Conservation (phyloP, 2,888 invertebrate species). For the Brachyptera risi region DNA sequence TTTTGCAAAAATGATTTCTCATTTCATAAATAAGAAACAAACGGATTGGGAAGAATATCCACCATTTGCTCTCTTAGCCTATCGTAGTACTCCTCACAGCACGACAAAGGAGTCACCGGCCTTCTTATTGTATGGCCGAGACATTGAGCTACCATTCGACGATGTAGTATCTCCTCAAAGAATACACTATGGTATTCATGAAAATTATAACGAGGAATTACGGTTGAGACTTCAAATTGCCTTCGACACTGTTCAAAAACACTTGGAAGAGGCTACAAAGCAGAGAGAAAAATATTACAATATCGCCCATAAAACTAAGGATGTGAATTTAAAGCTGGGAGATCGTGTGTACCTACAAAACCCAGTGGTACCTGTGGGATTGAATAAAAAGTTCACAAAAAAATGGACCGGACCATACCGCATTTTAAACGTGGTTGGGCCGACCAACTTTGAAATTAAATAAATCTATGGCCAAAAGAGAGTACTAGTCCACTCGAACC, state of each 20-base stretch:
- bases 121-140: not conserved
- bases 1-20: not conserved
- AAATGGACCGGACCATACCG: not conserved
- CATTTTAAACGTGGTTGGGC: not conserved
- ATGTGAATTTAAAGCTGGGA: not conserved
- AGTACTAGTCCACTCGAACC: not conserved
- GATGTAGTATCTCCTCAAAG: not conserved
- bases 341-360: not conserved
- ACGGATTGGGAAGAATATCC: not conserved
- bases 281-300: not conserved
- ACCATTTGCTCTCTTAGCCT: not conserved
- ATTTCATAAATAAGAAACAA: not conserved
- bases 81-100: not conserved
- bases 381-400: not conserved
- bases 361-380: not conserved
- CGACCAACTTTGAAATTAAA: not conserved
- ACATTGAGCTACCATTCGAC: not conserved
- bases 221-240: not conserved
- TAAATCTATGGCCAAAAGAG: not conserved
- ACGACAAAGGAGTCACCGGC: not conserved
- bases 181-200: not conserved
- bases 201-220: not conserved
- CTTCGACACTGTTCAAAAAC: not conserved
- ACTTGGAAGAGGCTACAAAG: not conserved
- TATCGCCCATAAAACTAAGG: not conserved